Evolutionary conservation across 2,113 vertebrate genomes (phyloP).

Genomic region (Heterotis niloticus): DNA sequence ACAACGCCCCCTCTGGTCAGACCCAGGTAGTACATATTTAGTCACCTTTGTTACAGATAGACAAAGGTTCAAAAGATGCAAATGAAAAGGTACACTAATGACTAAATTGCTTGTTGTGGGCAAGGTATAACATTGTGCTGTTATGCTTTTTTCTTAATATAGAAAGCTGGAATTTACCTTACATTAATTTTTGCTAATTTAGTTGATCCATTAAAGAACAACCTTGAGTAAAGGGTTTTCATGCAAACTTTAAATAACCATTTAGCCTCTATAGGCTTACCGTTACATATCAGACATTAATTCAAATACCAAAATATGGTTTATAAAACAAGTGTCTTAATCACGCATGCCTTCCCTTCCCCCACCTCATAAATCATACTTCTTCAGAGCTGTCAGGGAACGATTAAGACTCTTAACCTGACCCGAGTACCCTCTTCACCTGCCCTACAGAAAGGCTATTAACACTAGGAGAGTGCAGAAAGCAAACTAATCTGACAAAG

Average conservation of each 20-base stretch:
- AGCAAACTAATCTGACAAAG: slow-evolving; percentile 5
- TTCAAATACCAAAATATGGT: slow-evolving; percentile 42
- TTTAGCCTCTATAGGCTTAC: neutral
- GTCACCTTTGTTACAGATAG: neutral
- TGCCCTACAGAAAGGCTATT: slow-evolving; percentile 24
- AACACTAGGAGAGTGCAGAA: slow-evolving; percentile 32
- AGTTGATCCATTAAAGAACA: too few relatives aligned
- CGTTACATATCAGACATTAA: slow-evolving; percentile 32
- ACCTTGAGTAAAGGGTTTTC: neutral
- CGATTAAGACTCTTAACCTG: slow-evolving; percentile 25
- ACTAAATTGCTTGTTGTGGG: slow-evolving; percentile 12
- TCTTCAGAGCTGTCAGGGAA: slow-evolving; percentile 34
- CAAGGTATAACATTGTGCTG: neutral
- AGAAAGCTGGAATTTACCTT: too few relatives aligned
- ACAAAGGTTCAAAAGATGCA: slow-evolving; percentile 6
- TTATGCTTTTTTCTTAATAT: too few relatives aligned
- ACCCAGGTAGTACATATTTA: neutral
- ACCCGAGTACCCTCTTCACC: neutral
- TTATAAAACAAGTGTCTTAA: slow-evolving; percentile 36
- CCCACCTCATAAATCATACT: slow-evolving; percentile 13
- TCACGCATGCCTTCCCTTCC: slow-evolving; percentile 14
- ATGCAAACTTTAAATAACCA: neutral
- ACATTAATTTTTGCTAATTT: too few relatives aligned
- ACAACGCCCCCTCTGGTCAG: slow-evolving; percentile 9
- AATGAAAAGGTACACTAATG: slow-evolving; percentile 7